phyloP scores from a whole-genome alignment of 2,888 invertebrate species.

The Epinotia bilunana region DNA sequence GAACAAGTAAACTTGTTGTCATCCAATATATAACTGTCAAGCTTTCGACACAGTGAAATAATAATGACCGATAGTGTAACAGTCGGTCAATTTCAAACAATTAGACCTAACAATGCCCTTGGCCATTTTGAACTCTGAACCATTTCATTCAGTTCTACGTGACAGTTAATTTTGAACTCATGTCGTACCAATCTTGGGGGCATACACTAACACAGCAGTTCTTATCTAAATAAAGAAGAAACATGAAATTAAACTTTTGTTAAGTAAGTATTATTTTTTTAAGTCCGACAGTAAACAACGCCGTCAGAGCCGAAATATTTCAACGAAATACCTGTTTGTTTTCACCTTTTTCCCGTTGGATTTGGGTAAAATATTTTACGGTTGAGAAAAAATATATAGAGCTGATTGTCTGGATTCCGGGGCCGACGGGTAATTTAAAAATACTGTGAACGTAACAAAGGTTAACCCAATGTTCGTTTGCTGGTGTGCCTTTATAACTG shows the following conservation, averaged over 20 bases:
- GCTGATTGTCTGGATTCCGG: slow-evolving; percentile 31
- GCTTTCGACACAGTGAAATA: no score
- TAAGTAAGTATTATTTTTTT: slow-evolving; percentile 21
- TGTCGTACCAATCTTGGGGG: no score
- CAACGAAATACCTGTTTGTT: slow-evolving; percentile 22
- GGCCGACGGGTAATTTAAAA: slow-evolving; percentile 18
- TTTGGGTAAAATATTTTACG: slow-evolving; percentile 34
- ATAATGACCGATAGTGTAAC: no score
- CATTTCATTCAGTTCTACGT: no score
- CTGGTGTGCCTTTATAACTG: slow-evolving; percentile 4
- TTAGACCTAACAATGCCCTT: no score
- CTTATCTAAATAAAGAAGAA: background rate
- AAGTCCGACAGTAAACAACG: slow-evolving; percentile 33
- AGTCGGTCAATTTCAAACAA: no score
- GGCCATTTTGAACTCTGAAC: no score
- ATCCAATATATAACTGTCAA: no score
- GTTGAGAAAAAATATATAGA: slow-evolving; percentile 31
- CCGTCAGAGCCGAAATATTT: slow-evolving; percentile 33
- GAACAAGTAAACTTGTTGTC: no score
- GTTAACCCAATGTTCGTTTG: slow-evolving; percentile 15
- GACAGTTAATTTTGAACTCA: no score
- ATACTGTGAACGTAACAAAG: slow-evolving; percentile 18
- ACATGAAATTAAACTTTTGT: background rate
- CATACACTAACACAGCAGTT: no score
- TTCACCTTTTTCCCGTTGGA: slow-evolving; percentile 33